phyloP scores from a whole-genome alignment of 2,888 invertebrate genomes.

The Phasia obesa region DNA sequence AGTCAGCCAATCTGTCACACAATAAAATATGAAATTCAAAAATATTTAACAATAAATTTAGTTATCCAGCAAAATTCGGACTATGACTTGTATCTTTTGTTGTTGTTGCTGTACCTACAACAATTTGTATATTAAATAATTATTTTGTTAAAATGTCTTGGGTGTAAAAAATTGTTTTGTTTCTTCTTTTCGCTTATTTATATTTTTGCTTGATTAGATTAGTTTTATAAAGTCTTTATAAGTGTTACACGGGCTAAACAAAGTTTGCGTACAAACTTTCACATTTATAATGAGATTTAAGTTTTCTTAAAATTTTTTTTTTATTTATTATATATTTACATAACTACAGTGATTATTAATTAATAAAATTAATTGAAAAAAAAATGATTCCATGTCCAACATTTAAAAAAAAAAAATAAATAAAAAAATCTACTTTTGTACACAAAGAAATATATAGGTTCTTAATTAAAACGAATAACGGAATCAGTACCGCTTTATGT shows the following conservation, averaged over 20 bases:
- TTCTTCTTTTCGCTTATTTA: not conserved
- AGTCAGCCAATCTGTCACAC: not conserved
- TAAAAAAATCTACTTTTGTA: no score
- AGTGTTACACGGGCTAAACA: not conserved
- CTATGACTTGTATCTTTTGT: slow-evolving; percentile 48
- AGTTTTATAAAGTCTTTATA: slow-evolving; percentile 36
- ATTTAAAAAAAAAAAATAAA: no score
- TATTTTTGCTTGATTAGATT: slow-evolving; percentile 57
- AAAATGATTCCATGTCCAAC: no score
- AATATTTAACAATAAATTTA: slow-evolving; percentile 9
- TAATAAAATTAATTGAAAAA: no score
- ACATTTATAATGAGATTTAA: no score
- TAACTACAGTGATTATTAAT: no score
- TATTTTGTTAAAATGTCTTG: slow-evolving; percentile 46
- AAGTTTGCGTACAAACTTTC: no score
- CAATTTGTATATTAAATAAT: not conserved
- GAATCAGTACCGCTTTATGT: no score
- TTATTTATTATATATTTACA: no score
- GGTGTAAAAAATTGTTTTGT: slow-evolving; percentile 29
- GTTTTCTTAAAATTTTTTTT: no score
- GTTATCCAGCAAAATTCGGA: slow-evolving; percentile 46
- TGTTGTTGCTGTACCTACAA: not conserved
- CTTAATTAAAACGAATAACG: no score
- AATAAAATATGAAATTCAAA: slow-evolving; percentile 9
- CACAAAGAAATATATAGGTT: no score